Evolutionary conservation across 2,113 vertebrate species (phyloP).

Genomic region (Notothenia rossii): DNA sequence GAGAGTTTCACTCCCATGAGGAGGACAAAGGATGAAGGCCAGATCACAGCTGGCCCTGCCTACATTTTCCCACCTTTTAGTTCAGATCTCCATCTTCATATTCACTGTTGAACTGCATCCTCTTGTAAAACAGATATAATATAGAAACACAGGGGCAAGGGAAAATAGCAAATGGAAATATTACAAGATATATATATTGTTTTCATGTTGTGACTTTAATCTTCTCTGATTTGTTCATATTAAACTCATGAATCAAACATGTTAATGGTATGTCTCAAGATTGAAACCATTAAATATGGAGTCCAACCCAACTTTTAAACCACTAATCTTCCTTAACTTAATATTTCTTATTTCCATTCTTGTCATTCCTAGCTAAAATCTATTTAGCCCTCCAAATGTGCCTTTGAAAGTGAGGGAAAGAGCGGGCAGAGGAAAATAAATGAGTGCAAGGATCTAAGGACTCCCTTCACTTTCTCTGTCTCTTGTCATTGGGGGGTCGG

Average conservation of each 20-base stretch:
- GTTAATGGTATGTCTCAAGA: not conserved
- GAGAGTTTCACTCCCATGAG: slow-evolving; percentile 74
- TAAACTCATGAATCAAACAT: slow-evolving; percentile 10
- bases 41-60: slow-evolving; percentile 13
- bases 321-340: not conserved
- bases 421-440: slow-evolving; percentile 1
- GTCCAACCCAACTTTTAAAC: not conserved
- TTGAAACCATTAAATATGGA: not conserved
- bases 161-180: not conserved
- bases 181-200: not conserved
- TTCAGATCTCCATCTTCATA: slow-evolving; percentile 34
- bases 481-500: slow-evolving; percentile 21
- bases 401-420: not conserved
- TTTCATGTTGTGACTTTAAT: not conserved
- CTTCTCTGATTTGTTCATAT: slow-evolving; percentile 40
- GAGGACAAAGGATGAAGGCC: slow-evolving; percentile 62
- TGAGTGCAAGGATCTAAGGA: slow-evolving; percentile 34
- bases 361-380: not conserved
- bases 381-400: not conserved
- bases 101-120: slow-evolving; percentile 46
- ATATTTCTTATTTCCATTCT: slow-evolving; percentile 1
- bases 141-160: slow-evolving; percentile 5
- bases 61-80: slow-evolving; percentile 16
- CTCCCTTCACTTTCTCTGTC: slow-evolving; percentile 15
- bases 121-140: slow-evolving; percentile 54